Evolutionary conservation across 2,113 vertebrate genomes (phyloP).

Genomic region (Sylvia atricapilla): DNA sequence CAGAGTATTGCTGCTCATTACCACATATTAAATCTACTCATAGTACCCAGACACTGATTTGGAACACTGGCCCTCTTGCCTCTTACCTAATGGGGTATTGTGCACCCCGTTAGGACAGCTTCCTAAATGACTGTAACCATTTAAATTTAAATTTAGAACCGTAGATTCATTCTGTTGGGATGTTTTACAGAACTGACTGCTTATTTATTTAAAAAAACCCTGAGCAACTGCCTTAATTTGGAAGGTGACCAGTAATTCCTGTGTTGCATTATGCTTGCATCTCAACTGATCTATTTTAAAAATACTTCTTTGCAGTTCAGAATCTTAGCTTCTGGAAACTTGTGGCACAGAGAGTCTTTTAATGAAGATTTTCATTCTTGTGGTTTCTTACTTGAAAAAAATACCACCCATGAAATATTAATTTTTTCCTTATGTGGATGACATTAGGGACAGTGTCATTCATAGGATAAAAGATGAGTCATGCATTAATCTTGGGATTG

Average conservation of each 20-base stretch:
- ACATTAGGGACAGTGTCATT: neutral
- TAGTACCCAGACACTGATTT: neutral
- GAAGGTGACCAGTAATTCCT: neutral
- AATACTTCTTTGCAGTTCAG: neutral
- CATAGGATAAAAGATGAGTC: neutral
- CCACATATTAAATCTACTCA: neutral
- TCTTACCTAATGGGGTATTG: neutral
- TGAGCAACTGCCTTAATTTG: neutral
- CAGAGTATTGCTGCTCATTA: neutral
- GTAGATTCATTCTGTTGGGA: neutral
- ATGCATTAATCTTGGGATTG: neutral
- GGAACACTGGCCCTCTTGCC: neutral
- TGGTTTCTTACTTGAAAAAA: neutral
- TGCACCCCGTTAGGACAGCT: neutral
- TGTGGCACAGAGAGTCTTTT: neutral
- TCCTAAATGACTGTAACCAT: neutral
- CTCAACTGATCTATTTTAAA: neutral
- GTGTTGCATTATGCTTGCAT: neutral
- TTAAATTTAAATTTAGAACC: neutral
- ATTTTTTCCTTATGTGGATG: neutral
- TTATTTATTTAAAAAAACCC: neutral
- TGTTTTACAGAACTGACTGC: neutral
- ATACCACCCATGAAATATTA: accelerated
- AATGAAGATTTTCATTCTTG: neutral
- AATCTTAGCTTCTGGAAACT: neutral